Evolutionary conservation across 2,797 vertebrate genomes (phyloP).

Genomic region (Cheirogaleus major): DNA sequence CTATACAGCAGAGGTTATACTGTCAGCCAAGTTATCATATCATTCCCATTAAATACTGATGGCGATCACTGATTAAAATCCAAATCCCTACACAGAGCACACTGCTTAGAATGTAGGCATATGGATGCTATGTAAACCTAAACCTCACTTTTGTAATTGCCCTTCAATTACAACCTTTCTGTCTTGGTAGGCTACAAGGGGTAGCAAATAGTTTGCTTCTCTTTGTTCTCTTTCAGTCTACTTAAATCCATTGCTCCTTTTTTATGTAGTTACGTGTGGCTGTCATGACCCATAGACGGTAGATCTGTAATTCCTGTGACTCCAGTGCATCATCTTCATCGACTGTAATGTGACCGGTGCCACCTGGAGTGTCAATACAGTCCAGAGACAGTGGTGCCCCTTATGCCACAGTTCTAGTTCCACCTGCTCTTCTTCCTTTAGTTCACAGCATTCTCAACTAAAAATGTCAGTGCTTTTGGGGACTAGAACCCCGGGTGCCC

Average conservation of each 20-base stretch:
- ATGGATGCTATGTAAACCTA: background rate
- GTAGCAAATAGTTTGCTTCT: constrained; percentile 11
- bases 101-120: background rate
- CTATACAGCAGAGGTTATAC: background rate
- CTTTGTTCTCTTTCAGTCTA: background rate
- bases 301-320: background rate
- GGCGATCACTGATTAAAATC: background rate
- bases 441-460: background rate
- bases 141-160: background rate
- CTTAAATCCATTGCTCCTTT: background rate
- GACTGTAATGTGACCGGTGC: fast-evolving
- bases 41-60: background rate
- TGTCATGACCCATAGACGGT: background rate
- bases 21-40: background rate
- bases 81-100: background rate
- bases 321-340: background rate
- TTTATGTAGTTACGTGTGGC: background rate
- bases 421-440: background rate
- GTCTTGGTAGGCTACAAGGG: background rate
- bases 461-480: background rate
- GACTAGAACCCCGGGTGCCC: background rate
- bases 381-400: background rate
- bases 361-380: background rate
- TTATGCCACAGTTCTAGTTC: too few species aligned
- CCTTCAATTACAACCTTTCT: background rate